phyloP scores from a whole-genome alignment of 2,888 invertebrate species.

The Arge pagana region DNA sequence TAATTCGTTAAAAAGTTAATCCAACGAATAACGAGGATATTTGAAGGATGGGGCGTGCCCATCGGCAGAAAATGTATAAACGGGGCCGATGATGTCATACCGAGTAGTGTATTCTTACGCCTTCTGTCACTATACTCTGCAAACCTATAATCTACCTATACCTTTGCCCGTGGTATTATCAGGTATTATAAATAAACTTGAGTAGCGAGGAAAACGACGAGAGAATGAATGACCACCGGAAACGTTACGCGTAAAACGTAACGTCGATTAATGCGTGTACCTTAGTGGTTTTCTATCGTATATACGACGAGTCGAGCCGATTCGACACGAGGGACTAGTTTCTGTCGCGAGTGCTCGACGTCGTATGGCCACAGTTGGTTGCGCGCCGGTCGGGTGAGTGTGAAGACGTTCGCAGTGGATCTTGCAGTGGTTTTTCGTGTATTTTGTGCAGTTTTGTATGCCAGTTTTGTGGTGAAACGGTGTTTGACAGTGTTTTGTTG shows the following conservation, averaged over 20 bases:
- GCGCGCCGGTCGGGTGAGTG: conserved; percentile 55
- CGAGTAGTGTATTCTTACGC: conserved; percentile 50
- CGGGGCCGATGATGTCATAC: conserved; percentile 53
- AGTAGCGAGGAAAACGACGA: background rate
- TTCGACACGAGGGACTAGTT: conserved; percentile 41
- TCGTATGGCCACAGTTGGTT: conserved; percentile 45
- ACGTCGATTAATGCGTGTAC: too few species aligned
- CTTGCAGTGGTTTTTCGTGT: conserved; percentile 35
- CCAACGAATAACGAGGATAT: conserved; percentile 28
- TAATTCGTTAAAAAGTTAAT: too few species aligned
- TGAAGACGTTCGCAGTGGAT: conserved; percentile 38
- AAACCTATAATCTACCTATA: conserved; percentile 13
- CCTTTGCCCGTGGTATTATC: background rate
- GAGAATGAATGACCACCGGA: background rate
- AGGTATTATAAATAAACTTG: background rate
- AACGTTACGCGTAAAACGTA: too few species aligned
- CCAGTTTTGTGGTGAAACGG: conserved; percentile 45
- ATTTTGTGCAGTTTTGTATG: conserved; percentile 43
- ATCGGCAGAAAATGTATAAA: conserved; percentile 46
- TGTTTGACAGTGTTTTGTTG: conserved; percentile 43
- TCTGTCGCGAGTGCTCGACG: conserved; percentile 45
- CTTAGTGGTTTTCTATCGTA: background rate
- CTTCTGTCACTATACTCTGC: conserved; percentile 25
- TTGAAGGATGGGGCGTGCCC: conserved; percentile 52
- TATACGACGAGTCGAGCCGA: background rate